These are phyloP conservation scores for Nomada goodeniana DNA, from an alignment of 2,888 invertebrate genomes.

Conservation along the genomic window DNA sequence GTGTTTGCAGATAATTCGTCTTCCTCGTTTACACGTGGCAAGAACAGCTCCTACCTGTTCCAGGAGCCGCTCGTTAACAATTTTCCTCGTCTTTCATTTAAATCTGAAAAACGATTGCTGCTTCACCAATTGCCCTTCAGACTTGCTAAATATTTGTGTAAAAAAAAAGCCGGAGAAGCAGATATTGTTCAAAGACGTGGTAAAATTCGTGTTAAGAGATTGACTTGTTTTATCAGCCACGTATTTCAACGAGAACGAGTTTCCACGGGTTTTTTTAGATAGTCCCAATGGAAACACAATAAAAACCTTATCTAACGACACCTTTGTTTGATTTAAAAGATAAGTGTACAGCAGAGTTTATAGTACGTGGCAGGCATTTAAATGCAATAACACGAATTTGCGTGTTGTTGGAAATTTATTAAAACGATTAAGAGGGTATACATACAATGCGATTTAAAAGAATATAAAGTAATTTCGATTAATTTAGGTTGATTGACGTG, in stretches of 20 bases:
- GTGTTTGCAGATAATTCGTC: background rate
- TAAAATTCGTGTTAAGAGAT: conserved; percentile 6
- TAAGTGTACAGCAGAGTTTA: background rate
- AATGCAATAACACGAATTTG: conserved; percentile 9
- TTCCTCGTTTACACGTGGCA: background rate
- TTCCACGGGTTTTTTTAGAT: conserved; percentile 5
- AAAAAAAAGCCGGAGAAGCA: background rate
- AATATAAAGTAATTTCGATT: conserved; percentile 1
- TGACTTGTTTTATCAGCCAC: background rate
- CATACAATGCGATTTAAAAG: background rate
- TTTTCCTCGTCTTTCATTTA: background rate
- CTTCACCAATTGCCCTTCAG: background rate
- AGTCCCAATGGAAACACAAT: background rate
- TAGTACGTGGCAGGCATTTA: background rate
- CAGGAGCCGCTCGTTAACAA: background rate
- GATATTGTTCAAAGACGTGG: background rate
- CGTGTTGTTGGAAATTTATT: background rate
- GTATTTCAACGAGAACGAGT: background rate
- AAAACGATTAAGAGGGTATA: background rate
- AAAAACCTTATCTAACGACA: conserved; percentile 3
- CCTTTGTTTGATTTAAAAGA: background rate
- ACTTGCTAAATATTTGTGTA: background rate
- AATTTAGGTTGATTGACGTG: conserved; percentile 9
- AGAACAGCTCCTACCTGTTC: background rate
- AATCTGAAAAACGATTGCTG: background rate